Evolutionary conservation across 2,113 vertebrate species (phyloP), one percentile per base, ranked within the genome.

Genomic region (Machaerirhynchus nigripectus): DNA sequence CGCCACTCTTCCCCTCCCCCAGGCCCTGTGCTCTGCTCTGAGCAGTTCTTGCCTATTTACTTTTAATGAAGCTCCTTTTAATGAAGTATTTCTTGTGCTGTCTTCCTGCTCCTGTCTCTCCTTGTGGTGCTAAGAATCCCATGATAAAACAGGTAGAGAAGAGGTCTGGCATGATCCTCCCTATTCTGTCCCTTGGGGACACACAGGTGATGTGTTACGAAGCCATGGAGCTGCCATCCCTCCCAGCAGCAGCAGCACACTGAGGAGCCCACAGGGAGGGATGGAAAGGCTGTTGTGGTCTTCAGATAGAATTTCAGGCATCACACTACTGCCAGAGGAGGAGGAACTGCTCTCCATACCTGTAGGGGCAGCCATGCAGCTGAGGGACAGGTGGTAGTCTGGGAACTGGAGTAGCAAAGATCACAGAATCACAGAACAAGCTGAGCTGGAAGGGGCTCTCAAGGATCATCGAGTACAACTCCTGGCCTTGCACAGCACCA

Each of bases 151-250:
- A 70, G n/a, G 15, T 28, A 55, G 35, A 64, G 57, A 27, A 74
- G 13, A 75, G 8, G 7, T 42, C 57, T 85, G 68, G 35, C 24
- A 30, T 40, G 69, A 79, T 24, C 20, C 17, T 77, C 19, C 53
- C 37, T 49, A 18, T 30, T 26, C 63, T 75, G 11, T 47, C 28
- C 27, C 31, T 33, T 65, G 42, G 20, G 26, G 18, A 65, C 21
- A n/a, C 27, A 10, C 22, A 47, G 31, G 37, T 15, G 31, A 20
- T 22, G 31, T 8, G 4, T 37, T 50, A 50, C 0, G 0, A 63
- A 74, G n/a, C 35, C 3, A 2, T 2, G 4, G 50, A 60, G 24
- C n/a, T 78, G 53, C 59, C 27, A 17, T 26, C 30, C 35, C 49
- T 64, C 31, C 33, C 15, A 9, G 5, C 19, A 40, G 13, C 50